A percentile compares a stretch with the other conserved stretches of the same genome.
Conservation (phyloP, 2,113 vertebrate genomes). For the Numida meleagris region DNA sequence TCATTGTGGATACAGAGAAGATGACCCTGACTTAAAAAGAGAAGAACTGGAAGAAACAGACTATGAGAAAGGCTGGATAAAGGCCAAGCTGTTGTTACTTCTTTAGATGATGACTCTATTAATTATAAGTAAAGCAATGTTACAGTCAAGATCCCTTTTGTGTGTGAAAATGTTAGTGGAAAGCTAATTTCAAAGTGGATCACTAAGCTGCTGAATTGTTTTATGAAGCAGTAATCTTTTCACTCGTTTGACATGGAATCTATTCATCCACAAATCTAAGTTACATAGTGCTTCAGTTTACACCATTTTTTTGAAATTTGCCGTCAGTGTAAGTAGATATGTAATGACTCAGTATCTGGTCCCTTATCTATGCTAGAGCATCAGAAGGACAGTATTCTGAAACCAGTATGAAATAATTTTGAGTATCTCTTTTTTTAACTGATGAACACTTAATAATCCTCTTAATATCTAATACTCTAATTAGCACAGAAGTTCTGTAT, state of each 20-base stretch:
- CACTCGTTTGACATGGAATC: not conserved
- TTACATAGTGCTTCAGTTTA: not conserved
- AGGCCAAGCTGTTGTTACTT: not conserved
- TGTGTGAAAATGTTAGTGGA: not conserved
- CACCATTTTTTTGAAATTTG: not conserved
- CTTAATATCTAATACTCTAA: not conserved
- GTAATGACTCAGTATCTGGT: not conserved
- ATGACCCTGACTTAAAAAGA: not conserved
- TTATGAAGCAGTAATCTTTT: not conserved
- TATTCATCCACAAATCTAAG: not conserved
- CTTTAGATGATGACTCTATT: not conserved
- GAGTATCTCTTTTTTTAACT: not conserved
- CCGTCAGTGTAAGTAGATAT: not conserved
- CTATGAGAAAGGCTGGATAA: not conserved
- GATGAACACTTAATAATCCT: not conserved
- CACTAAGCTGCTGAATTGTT: not conserved
- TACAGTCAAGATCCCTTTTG: not conserved
- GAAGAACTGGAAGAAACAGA: not conserved
- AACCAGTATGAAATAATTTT: not conserved
- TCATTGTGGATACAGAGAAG: not conserved
- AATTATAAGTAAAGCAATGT: not conserved
- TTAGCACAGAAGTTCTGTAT: conserved; percentile 1
- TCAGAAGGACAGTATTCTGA: not conserved
- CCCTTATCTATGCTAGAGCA: not conserved
- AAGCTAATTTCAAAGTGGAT: not conserved